Base-by-base conservation (phyloP, 2,797 vertebrate species). In the Alca torda region DNA sequence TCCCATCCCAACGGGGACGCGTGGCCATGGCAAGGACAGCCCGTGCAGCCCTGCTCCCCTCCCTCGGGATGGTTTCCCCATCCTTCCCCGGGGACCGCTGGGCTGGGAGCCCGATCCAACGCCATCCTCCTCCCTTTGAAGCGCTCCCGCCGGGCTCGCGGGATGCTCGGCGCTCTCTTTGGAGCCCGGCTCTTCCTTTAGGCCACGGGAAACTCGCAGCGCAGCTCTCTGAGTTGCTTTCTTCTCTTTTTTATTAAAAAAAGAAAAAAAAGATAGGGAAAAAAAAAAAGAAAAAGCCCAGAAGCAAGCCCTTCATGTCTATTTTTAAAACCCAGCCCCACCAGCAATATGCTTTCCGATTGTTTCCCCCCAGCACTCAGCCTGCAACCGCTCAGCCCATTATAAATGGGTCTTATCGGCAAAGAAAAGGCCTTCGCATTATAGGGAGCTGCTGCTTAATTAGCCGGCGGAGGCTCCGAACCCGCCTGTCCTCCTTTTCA, bases 291-390 rank as follows among this genome's bases (percentile, higher is more conserved):
- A 65, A 68, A 75, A 84, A 73, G 70, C 84, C 88, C 78, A 63
- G 88, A 92, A 95, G 86, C 95, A 95, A 96, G 35, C 89, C 84
- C 88, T 96, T 94, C 81, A 75, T 93, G 90, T 97, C 96, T 97
- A 96, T 97, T 97, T 97, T 97, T 97, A 97, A 95, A 96, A 87
- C 50, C 75, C 90, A 90, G 35, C 94, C 96, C 95, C 92, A 95
- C 94, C 85, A 87, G 91, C 96, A 97, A 85, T 30, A 80, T 16
- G 93, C 95, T 95, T 90, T 89, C 84, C 95, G 78, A 97, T 96
- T 97, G 96, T 97, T 94, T 95, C 95, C 90, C 93, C 94, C 82
- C 89, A 92, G 95, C 92, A 84, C 95, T 96, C 96, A 81, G 96
- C 78, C 85, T 89, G 93, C 59, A 5, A 84, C 88, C 5, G 72